Evolutionary conservation across 2,888 invertebrate species (phyloP), one percentile per base, ranked within the genome.

Genomic region (Meghimatium bilineatum): DNA sequence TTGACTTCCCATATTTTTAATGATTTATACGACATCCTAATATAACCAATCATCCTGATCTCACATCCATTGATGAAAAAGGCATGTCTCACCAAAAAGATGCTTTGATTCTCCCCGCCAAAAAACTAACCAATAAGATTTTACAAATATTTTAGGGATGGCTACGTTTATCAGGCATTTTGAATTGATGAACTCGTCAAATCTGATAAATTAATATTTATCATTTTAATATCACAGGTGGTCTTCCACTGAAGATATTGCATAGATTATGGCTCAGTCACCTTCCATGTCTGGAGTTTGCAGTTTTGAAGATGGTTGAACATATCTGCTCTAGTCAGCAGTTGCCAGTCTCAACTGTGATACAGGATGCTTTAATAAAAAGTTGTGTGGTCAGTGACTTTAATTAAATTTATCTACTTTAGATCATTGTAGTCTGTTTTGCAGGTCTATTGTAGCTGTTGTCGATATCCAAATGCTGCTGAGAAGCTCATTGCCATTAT

Each of bases 181-280:
- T 20, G 17, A 56, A 56, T 20, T 44, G 12, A 12, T 44, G 44
- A 44, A 12, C 5, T 8, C 6, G 12, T 8, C 6, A 44, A 44
- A 12, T 8, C 5, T 5, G 12, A 44, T 44, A 44, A 44, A 44
- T 44, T 44, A 44, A 44, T 12, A 44, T 29, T 36, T 38, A 1
- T 63, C 36, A 20, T 14, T 78, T 32, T 78, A 8, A 17, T 32
- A 63, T n/a, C 14, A 1, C 77, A 78, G 78, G 67, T 3, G 67
- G 67, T 67, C 66, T 78, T 66, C 66, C 78, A n/a, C 10, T 17
- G 29, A 14, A 60, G 29, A 49, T 78, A 66, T 44, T 78, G 20
- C 67, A 78, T 66, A 66, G 67, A 38, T 67, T 78, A 5, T 78
- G 78, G 78, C 78, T 78, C 20, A 29, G 36, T 49, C 66, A 78